Conservation (phyloP, 2,888 invertebrate species). For the Geotrupes spiniger region DNA sequence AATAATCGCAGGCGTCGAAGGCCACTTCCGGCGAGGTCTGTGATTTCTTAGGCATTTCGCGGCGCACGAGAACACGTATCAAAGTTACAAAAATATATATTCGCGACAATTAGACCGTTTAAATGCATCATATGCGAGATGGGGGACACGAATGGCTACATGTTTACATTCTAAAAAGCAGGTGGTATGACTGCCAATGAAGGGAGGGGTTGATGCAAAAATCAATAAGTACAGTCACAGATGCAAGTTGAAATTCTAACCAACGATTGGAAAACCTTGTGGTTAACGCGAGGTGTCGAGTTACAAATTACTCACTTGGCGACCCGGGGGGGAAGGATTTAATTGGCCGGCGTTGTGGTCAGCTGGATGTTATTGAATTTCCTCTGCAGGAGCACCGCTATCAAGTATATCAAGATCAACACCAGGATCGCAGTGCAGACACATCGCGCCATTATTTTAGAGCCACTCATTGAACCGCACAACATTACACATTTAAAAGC, state of each 20-base stretch:
- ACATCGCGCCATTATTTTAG: slow-evolving; percentile 42
- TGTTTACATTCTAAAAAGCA: neutral
- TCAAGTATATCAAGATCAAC: slow-evolving; percentile 44
- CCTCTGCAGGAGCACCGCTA: slow-evolving; percentile 44
- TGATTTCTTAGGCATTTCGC: too few relatives aligned
- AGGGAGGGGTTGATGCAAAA: slow-evolving; percentile 16
- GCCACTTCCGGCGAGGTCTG: slow-evolving; percentile 56
- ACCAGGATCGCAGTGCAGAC: slow-evolving; percentile 44
- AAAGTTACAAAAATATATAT: too few relatives aligned
- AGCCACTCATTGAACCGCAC: slow-evolving; percentile 37
- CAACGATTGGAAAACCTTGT: neutral
- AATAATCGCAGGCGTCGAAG: slow-evolving; percentile 68
- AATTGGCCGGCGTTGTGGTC: slow-evolving; percentile 11
- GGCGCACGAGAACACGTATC: too few relatives aligned
- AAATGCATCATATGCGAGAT: too few relatives aligned
- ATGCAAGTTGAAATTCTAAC: slow-evolving; percentile 1
- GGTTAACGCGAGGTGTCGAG: slow-evolving; percentile 11
- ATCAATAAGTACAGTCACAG: slow-evolving; percentile 33
- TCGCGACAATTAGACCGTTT: too few relatives aligned
- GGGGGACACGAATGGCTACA: too few relatives aligned
- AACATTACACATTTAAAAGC: too few relatives aligned
- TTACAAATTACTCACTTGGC: slow-evolving; percentile 19
- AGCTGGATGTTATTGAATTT: slow-evolving; percentile 40
- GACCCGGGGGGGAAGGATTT: neutral
- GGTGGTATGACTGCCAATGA: slow-evolving; percentile 1